phyloP scores from a whole-genome alignment of 2,113 vertebrate genomes.

The Leuciscus idus region DNA sequence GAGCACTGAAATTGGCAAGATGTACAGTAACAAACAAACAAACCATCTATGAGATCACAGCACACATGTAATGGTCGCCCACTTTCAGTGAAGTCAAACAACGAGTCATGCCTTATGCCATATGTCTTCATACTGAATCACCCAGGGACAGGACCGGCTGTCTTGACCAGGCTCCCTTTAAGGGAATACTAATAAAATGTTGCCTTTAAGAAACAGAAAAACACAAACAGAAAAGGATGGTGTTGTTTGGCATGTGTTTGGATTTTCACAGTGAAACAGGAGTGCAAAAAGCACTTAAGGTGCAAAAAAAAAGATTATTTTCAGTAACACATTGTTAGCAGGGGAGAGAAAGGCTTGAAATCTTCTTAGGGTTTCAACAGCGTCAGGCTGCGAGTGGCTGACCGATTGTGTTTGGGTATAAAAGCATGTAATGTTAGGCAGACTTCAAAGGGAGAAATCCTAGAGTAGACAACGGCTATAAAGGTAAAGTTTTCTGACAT shows the following conservation, averaged over 20 bases:
- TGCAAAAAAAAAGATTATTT: not conserved
- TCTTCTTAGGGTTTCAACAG: constrained; percentile 4
- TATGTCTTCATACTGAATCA: constrained; percentile 1
- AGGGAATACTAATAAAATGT: not conserved
- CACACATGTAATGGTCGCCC: not conserved
- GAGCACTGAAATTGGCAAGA: not conserved
- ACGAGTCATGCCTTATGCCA: constrained; percentile 27
- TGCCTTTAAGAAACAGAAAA: not conserved
- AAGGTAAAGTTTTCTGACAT: not conserved
- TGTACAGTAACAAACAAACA: constrained; percentile 8
- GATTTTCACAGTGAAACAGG: not conserved
- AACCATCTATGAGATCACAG: constrained; percentile 3
- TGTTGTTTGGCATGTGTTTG: not conserved
- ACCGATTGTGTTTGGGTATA: not conserved
- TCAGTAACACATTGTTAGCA: not conserved
- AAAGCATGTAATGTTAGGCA: not conserved
- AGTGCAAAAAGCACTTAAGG: not conserved
- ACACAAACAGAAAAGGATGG: not conserved
- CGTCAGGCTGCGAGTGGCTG: not conserved
- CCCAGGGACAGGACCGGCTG: not conserved
- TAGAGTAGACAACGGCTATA: not conserved
- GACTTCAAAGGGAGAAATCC: not conserved
- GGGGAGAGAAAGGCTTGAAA: constrained; percentile 21
- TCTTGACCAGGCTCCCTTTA: not conserved
- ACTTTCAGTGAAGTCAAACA: constrained; percentile 28